Evolutionary conservation across 2,888 invertebrate genomes (phyloP).

Genomic region (Melikaiella ostensackeni): DNA sequence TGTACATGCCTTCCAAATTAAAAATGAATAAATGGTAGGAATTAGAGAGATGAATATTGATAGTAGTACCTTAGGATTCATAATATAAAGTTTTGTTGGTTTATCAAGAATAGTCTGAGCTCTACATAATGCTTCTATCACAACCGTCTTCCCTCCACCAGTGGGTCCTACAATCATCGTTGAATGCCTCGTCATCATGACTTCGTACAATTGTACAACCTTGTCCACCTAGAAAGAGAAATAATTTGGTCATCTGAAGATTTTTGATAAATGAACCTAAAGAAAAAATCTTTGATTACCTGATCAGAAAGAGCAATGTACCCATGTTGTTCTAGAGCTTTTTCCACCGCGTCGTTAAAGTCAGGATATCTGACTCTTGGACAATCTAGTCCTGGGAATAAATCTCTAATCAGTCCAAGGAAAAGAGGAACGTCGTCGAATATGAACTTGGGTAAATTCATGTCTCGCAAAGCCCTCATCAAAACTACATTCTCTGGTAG

Average conservation of each 20-base stretch:
- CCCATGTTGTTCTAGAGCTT: constrained; percentile 82
- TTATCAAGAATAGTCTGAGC: constrained; percentile 82
- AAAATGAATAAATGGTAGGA: not conserved
- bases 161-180: constrained; percentile 96
- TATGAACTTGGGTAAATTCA: constrained; percentile 96
- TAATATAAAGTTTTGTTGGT: constrained; percentile 87
- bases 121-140: constrained; percentile 80
- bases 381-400: constrained; percentile 94
- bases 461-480: constrained; percentile 93
- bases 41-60: not conserved
- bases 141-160: constrained; percentile 94
- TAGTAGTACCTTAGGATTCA: constrained; percentile 88
- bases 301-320: constrained; percentile 85
- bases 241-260: not conserved
- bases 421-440: constrained; percentile 95
- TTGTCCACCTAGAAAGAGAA: constrained; percentile 84
- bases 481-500: constrained; percentile 91
- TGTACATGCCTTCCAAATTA: constrained; percentile 84
- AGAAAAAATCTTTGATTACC: constrained; percentile 75
- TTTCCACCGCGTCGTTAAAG: constrained; percentile 88
- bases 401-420: constrained; percentile 90
- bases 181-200: constrained; percentile 96
- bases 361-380: constrained; percentile 92
- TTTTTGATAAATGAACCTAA: not conserved
- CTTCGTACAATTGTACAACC: constrained; percentile 94